phyloP scores from a whole-genome alignment of 2,113 vertebrate species.

The Aptenodytes patagonicus region DNA sequence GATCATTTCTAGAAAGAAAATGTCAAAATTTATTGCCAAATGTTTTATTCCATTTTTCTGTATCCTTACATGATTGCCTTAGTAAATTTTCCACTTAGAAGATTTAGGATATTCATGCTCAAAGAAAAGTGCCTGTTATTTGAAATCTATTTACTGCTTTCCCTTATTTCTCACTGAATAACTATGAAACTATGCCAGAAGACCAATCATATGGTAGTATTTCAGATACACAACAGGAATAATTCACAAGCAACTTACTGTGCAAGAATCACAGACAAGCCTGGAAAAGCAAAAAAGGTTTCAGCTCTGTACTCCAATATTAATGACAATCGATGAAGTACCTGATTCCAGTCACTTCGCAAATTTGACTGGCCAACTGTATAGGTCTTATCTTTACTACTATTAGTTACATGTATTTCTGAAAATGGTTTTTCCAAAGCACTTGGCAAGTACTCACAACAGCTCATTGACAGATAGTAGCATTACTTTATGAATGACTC shows the following conservation, averaged over 20 bases:
- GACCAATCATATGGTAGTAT: background rate
- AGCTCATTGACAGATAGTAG: background rate
- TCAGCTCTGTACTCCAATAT: background rate
- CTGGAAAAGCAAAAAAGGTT: background rate
- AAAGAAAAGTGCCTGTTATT: background rate
- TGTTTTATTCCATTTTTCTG: background rate
- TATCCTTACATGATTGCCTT: background rate
- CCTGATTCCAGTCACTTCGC: background rate
- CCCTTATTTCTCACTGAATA: background rate
- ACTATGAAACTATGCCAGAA: background rate
- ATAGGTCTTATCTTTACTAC: background rate
- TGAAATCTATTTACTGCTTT: background rate
- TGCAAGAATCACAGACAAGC: background rate
- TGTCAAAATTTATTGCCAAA: background rate
- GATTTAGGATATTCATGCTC: background rate
- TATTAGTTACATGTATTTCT: background rate
- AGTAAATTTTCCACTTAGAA: background rate
- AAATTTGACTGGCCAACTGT: background rate
- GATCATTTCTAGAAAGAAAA: background rate
- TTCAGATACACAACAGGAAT: background rate
- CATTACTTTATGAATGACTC: slow-evolving; percentile 53
- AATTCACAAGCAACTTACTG: background rate
- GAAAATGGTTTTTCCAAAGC: background rate
- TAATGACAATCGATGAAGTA: background rate
- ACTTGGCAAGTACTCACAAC: background rate